These are phyloP conservation scores for Drosophila conformis DNA, from an alignment of 2,888 invertebrate genomes.

Conservation along the genomic window DNA sequence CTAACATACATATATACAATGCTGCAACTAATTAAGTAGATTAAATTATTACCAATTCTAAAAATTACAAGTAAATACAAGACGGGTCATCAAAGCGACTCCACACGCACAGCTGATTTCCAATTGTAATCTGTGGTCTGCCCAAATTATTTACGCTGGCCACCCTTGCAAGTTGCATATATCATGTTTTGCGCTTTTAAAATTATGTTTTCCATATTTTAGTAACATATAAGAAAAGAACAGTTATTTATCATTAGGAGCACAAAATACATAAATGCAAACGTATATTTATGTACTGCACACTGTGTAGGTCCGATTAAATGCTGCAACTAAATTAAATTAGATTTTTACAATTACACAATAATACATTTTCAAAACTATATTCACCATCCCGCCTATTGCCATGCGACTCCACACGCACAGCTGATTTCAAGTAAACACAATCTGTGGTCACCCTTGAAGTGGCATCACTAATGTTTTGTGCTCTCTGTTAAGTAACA, in stretches of 20 bases:
- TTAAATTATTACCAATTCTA: background rate
- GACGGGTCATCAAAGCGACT: background rate
- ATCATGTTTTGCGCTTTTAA: background rate
- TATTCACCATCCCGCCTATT: background rate
- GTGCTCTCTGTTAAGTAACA: background rate
- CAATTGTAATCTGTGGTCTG: background rate
- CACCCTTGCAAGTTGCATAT: slow-evolving; percentile 2
- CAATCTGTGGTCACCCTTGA: background rate
- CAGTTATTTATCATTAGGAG: background rate
- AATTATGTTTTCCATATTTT: background rate
- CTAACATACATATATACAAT: background rate
- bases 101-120: slow-evolving; percentile 8
- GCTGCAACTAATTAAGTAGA: background rate
- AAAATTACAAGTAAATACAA: background rate
- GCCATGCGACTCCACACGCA: background rate
- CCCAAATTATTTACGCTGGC: background rate
- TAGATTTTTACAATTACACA: background rate
- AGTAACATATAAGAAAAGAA: background rate
- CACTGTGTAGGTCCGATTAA: background rate
- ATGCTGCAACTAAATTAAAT: background rate
- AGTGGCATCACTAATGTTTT: background rate
- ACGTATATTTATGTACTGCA: background rate
- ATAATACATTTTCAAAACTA: background rate
- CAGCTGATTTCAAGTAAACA: background rate
- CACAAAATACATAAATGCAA: background rate